Evolutionary conservation across 2,888 invertebrate species (phyloP).

Genomic region (Hipparchia semele): DNA sequence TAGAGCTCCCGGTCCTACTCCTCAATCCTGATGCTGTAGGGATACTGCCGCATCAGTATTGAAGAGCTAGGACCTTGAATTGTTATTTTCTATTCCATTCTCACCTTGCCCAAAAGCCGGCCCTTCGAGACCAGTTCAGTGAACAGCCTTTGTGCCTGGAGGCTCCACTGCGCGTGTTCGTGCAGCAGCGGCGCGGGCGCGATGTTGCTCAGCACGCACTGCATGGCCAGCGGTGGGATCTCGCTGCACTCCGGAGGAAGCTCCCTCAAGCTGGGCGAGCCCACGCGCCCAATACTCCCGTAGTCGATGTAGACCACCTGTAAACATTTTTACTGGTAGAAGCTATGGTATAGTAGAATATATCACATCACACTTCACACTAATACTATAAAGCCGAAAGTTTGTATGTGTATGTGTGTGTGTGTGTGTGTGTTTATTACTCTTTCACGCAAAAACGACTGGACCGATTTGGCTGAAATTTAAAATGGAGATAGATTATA

Average conservation of each 20-base stretch:
- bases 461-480: no score
- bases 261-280: constrained; percentile 68
- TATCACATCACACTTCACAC: no score
- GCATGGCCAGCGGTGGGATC: constrained; percentile 85
- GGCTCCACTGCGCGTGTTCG: constrained; percentile 85
- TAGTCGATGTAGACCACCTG: constrained; percentile 91
- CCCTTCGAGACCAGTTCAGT: constrained; percentile 56
- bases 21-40: no score
- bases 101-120: constrained; percentile 74
- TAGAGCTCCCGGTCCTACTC: no score
- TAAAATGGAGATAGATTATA: no score
- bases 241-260: constrained; percentile 55
- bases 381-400: no score
- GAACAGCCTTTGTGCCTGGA: constrained; percentile 77
- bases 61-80: no score
- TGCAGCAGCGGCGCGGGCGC: constrained; percentile 86
- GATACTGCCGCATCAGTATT: no score
- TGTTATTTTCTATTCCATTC: neutral
- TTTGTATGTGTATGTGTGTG: no score
- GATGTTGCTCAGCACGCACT: constrained; percentile 87
- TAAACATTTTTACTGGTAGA: neutral
- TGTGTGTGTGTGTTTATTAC: no score
- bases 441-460: no score
- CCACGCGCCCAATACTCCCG: constrained; percentile 84
- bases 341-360: neutral